Evolutionary conservation across 2,113 vertebrate genomes (phyloP).

Genomic region (Poeciliopsis occidentalis): DNA sequence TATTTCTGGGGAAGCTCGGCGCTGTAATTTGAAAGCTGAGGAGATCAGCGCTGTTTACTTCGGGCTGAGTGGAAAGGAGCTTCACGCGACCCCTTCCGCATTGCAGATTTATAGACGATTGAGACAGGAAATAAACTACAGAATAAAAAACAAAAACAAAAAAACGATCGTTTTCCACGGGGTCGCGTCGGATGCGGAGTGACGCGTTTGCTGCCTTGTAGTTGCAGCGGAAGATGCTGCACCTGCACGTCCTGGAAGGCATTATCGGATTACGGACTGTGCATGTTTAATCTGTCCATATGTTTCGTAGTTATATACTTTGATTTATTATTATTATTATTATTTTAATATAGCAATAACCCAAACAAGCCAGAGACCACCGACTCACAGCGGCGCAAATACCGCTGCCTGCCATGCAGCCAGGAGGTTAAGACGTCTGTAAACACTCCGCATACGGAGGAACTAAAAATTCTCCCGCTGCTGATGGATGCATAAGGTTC

Average conservation of each 20-base stretch:
- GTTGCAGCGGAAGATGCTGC: background rate
- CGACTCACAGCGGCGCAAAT: constrained; percentile 28
- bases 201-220: background rate
- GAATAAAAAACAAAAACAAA: too few species aligned
- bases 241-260: background rate
- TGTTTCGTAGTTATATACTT: background rate
- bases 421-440: constrained; percentile 37
- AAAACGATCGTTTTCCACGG: background rate
- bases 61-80: constrained; percentile 40
- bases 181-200: background rate
- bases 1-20: constrained; percentile 14
- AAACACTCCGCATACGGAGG: constrained; percentile 54
- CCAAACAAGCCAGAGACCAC: constrained; percentile 33
- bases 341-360: background rate
- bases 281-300: background rate
- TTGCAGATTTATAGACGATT: constrained; percentile 63
- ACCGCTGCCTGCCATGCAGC: constrained; percentile 33
- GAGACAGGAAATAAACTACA: background rate
- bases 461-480: constrained; percentile 24
- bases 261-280: background rate
- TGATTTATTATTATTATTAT: background rate
- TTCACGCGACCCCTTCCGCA: constrained; percentile 62
- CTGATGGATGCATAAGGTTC: background rate
- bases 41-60: constrained; percentile 60
- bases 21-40: constrained; percentile 55